Evolutionary conservation across 2,113 vertebrate species (phyloP).

Genomic region (Pelecanus crispus): DNA sequence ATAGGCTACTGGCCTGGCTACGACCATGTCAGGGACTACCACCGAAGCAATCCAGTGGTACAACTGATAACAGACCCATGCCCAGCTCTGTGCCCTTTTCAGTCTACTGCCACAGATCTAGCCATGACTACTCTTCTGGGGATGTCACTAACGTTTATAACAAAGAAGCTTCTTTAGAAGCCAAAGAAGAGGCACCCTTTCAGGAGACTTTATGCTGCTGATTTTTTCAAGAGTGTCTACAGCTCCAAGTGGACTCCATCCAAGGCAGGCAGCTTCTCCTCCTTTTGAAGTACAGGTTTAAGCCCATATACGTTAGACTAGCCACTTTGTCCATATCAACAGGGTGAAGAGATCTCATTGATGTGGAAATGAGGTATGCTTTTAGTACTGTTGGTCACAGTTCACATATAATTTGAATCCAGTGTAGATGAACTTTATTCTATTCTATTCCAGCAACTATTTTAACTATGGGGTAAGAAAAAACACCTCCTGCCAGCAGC

Average conservation of each 20-base stretch:
- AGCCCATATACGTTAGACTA: neutral
- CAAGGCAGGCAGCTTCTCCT: neutral
- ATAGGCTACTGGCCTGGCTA: neutral
- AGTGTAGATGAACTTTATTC: neutral
- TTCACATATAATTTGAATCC: neutral
- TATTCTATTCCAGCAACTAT: neutral
- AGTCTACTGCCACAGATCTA: neutral
- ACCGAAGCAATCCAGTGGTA: neutral
- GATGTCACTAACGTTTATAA: neutral
- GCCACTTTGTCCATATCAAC: neutral
- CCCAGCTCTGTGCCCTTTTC: neutral
- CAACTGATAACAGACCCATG: rapidly evolving
- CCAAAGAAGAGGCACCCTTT: neutral
- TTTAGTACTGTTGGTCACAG: neutral
- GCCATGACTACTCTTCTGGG: neutral
- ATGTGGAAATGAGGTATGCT: neutral
- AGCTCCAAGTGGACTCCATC: neutral
- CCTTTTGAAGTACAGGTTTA: neutral
- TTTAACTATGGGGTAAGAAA: neutral
- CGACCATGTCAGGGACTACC: neutral
- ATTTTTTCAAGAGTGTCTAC: neutral
- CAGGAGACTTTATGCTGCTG: neutral
- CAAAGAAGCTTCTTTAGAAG: neutral
- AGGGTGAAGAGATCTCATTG: neutral
- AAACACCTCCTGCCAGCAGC: neutral